Base-by-base conservation (phyloP, 2,797 vertebrate genomes). In the Alca torda region DNA sequence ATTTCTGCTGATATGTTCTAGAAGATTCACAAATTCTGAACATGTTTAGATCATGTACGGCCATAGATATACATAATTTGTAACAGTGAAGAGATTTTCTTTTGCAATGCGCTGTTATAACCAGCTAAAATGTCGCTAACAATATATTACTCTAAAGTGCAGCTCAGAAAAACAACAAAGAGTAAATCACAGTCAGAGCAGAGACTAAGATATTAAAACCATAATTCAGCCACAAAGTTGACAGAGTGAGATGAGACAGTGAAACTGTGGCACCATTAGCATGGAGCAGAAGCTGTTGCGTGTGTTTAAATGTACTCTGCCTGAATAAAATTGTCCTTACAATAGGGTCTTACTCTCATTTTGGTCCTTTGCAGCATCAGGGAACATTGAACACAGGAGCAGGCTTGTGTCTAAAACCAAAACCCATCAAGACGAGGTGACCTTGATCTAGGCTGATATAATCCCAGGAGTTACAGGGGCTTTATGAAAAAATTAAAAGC, bases 191-290 rank as follows among this genome's bases (percentile, higher is more conserved):
- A 41, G 78, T 57, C 80, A 61, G 84, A 70, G 53, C 79, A 77
- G 70, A 69, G 74, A 59, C 73, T 2, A 5, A 89, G 79, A 90
- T 92, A 92, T 95, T 93, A 93, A 96, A 97, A 2, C 56, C 74
- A 65, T 88, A 67, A 94, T 61, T 96, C 89, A 96, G 67, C 68
- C 56, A 39, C 76, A 6, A 14, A 54, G n/a, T 7, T 95, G 95
- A 74, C 91, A 84, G 78, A 53, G 68, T 5, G 2, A 53, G 69
- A 76, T 37, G 83, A 90, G 89, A 11, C 37, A 43, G 64, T 4
- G 77, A 28, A 60, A 35, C 73, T 60, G 53, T 45, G 69, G 54
- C 77, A 39, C 54, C 69, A 13, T 81, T 9, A 79, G 54, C 65
- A 23, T 16, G 73, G 72, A 84, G 5, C 53, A 75, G 77, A 31